Evolutionary conservation across 2,797 vertebrate species (phyloP), one percentile per base, ranked within the genome.

Genomic region (Gymnopithys bicolor): DNA sequence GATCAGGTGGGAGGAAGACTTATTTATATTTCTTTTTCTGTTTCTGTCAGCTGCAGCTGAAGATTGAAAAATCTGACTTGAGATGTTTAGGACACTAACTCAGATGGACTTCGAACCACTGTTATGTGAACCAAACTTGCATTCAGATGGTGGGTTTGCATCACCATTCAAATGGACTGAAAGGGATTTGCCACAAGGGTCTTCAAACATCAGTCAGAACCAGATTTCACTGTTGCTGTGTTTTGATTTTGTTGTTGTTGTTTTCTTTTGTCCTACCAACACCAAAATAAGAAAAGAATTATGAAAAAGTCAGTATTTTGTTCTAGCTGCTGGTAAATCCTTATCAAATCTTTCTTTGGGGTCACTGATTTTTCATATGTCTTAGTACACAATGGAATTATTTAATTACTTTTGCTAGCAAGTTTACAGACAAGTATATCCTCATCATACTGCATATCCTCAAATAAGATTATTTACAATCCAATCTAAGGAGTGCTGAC

Each of bases 381-480:
- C 97, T 97, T 97, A 96, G 96, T 96, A 97, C 90, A 97, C 96
- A 96, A 97, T 97, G 79, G 97, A 97, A 97, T 98, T 98, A 98
- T 98, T 98, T 98, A 98, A 98, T 98, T 98, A 98, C 97, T 97
- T 98, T 97, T 98, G 96, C 96, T 97, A 97, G 97, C 97, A 97
- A 98, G 97, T 98, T 98, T 97, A 96, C 95, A 93, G 95, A 97
- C 96, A 97, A 97, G 96, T 93, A 93, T 92, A 88, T 90, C 79
- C 93, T 85, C 77, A 96, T 97, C 93, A 89, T 92, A 97, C 92
- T 95, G 96, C 97, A 93, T 96, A 97, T 95, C 96, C 82, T 77
- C 97, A 98, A 98, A 98, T 96, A 97, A 98, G 97, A 98, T 98
- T 98, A 98, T 98, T 98, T 98, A 98, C 98, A 97, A 97, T 98